Base-by-base conservation (phyloP, 2,113 vertebrate species). In the Coptodon rendalli region DNA sequence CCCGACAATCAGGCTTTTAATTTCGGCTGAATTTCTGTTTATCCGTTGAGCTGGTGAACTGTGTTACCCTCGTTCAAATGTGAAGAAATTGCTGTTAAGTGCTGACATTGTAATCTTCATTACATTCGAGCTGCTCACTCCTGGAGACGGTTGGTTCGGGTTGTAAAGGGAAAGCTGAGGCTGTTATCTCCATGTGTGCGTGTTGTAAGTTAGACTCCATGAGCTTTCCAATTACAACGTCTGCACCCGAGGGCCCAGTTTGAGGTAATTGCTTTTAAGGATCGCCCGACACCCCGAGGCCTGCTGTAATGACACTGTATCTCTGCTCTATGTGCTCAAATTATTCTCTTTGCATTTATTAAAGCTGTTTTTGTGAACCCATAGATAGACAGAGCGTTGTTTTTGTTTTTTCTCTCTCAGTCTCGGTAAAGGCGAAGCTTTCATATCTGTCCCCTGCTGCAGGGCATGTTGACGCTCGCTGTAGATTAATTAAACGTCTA, bases 201-300 rank as follows among this genome's bases (percentile, higher is more conserved):
- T 71, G 78, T 81, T 86, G 81, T 82, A 79, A 86, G 68, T 92
- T 83, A 56, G 79, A 73, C 78, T 87, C 31, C 27, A 14, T 38
- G 78, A 85, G 86, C 57, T 84, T 92, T 93, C 89, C 89, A 91
- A 90, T 92, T 93, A 91, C 61, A 89, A 63, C 16, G 12, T 68
- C 52, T 80, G 45, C 5, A 56, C 93, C 89, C 68, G 2, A 66
- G 84, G 86, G 88, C 27, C 82, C 71, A 68, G n/a, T 93, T 84
- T 27, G 80, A 82, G 52, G 81, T 88, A 90, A 93, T 93, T 92
- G 92, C 92, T 90, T 94, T 88, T 89, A 91, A 90, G 73, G 61
- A 89, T 85, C 5, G 24, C 31, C 81, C 34, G n/a, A 88, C 80
- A 52, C 81, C 71, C 79, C 24, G 14, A 83, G 82, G 88, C 27